Base-by-base conservation (phyloP, 2,797 vertebrate species). In the Cynodonichthys magdalenae region DNA sequence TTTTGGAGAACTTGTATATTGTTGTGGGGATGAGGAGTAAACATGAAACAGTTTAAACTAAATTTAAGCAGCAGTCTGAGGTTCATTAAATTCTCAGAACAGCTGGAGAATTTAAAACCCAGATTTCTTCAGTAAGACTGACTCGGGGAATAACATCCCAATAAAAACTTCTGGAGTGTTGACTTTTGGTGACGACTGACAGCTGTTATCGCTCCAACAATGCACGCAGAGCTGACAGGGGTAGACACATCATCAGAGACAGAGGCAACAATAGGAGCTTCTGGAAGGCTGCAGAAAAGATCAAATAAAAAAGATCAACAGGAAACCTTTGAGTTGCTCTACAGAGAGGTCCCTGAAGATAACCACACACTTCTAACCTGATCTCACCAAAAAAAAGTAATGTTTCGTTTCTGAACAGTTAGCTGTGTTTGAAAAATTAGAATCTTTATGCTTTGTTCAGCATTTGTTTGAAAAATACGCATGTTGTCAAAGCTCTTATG, bases 181-280 rank as follows among this genome's bases (percentile, higher is more conserved):
- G 68, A 59, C 59, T 72, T 85, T 81, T 80, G 61, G 70, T 73
- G 66, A 79, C 36, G 28, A 6, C 55, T 44, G 58, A 64, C 80
- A 85, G 82, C 79, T 87, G 81, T 74, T 71, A 79, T 77, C 85
- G 75, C 81, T 85, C 65, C 55, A 79, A 82, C 70, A 74, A 68
- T 67, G 62, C 69, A 77, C 17, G 66, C 64, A 63, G 66, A 14
- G 61, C 36, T 19, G 44, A 19, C 24, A 15, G 53, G 61, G 61
- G 56, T 56, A 76, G 55, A 68, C 75, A 57, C 67, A 39, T 68
- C 69, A 68, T 73, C 66, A 71, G 58, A 17, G 53, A 69, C 48
- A 50, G 29, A 56, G n/a, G 47, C 29, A 69, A 62, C 66, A 66
- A 47, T 41, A 34, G 64, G 65, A 61, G 67, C 63, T 52, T 59